Conservation (phyloP, 2,113 vertebrate species). For the Toxotes chatareus region DNA sequence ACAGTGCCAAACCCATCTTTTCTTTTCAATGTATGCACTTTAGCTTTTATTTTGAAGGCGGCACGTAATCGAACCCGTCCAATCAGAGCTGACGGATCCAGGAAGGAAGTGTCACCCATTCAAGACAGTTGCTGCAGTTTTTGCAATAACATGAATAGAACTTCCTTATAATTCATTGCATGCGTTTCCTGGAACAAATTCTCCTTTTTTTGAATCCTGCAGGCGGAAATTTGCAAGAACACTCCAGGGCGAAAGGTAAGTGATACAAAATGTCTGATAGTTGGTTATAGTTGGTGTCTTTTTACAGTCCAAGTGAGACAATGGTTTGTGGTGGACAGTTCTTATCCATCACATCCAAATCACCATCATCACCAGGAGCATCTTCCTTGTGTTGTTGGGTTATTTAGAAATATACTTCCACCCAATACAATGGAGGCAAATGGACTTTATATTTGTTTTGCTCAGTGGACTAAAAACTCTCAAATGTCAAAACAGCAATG, state of each 20-base stretch:
- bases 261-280: not conserved
- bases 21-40: not conserved
- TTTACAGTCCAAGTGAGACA: not conserved
- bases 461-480: not conserved
- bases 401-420: not conserved
- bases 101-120: slow-evolving; percentile 77
- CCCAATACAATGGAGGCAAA: not conserved
- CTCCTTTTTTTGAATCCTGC: not conserved
- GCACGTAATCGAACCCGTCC: slow-evolving; percentile 3
- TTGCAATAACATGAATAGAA: slow-evolving; percentile 43
- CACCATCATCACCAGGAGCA: not conserved
- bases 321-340: not conserved
- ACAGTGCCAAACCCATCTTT: not conserved
- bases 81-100: slow-evolving; percentile 66
- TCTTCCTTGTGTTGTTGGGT: not conserved
- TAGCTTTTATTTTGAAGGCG: slow-evolving; percentile 64
- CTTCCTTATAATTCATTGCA: slow-evolving; percentile 61
- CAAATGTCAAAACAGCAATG: not conserved
- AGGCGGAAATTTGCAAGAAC: not conserved
- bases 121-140: slow-evolving; percentile 44
- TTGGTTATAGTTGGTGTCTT: not conserved
- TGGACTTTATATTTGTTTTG: not conserved
- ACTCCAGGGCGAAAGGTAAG: slow-evolving; percentile 50
- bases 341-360: not conserved
- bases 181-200: slow-evolving; percentile 23